Evolutionary conservation across 2,888 invertebrate species (phyloP), one percentile per base, ranked within the genome.

Genomic region (Balanococcus diminutus): DNA sequence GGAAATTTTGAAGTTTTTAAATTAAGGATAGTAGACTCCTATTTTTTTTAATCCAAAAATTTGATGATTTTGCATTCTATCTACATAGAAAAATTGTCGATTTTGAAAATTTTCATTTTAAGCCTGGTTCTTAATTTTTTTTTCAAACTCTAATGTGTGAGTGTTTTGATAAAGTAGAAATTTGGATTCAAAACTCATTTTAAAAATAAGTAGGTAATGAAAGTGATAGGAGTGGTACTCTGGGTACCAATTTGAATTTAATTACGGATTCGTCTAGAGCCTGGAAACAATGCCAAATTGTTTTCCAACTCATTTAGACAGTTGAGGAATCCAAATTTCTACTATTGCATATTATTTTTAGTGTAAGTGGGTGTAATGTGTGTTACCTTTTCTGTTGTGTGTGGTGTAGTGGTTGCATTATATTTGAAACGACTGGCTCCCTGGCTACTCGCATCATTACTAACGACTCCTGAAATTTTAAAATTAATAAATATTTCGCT

Each of bases 331-430:
- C 19, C 75, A 36, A 79, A 79, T 79, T 79, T 79, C 36, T 36
- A 19, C 75, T 36, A 36, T 36, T 79, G 75, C 36, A 19, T 28
- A 83, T 32, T 51, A 61, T 56, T 83, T 83, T 83, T 56, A 61
- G 83, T 36, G 84, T 84, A 67, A 31, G 84, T 84, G 84, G 75
- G 75, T 79, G 75, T 79, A 79, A 79, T 84, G 19, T 83, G 84
- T 84, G 79, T 83, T 85, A 85, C 85, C 85, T 85, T 85, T 75
- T 85, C 85, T 72, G 85, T 75, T 42, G 85, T 85, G 85, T 85
- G 72, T 79, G 75, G 46, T 85, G 85, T 75, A 39, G 84, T 84
- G 28, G 75, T 9, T 85, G 85, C 75, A 46, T 22, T 79, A 46
- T 85, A 22, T 46, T 72, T 75, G 51, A 36, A 61, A 39, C 25